These are phyloP conservation scores for Halcyon senegalensis DNA, from an alignment of 2,113 vertebrate genomes.

Conservation along the genomic window DNA sequence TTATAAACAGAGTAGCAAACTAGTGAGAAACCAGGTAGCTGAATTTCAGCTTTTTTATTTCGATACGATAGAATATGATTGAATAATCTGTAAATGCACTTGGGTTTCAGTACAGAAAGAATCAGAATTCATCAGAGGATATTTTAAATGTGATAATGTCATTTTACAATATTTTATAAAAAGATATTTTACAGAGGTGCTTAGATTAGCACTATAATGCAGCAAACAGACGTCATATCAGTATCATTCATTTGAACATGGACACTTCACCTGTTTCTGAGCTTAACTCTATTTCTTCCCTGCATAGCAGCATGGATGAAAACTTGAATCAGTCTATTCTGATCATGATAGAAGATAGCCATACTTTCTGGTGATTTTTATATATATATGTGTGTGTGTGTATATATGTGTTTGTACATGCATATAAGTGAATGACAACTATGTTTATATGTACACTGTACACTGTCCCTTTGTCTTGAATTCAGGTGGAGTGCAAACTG, in stretches of 20 bases:
- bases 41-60: not conserved
- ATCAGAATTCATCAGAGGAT: not conserved
- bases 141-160: not conserved
- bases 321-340: not conserved
- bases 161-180: not conserved
- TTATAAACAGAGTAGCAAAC: not conserved
- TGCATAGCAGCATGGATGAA: not conserved
- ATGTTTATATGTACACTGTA: accelerated
- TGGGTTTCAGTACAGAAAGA: not conserved
- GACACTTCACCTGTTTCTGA: not conserved
- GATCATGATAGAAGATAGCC: accelerated
- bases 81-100: not conserved
- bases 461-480: not conserved
- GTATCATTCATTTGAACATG: not conserved
- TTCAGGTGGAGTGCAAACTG: not conserved
- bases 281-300: not conserved
- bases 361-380: not conserved
- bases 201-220: not conserved
- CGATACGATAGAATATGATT: not conserved
- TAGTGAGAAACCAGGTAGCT: not conserved
- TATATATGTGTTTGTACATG: not conserved
- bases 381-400: accelerated
- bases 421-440: not conserved
- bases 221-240: not conserved
- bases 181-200: not conserved